These are phyloP conservation scores for Plebejus melissa DNA, from an alignment of 2,888 invertebrate genomes.

Conservation along the genomic window DNA sequence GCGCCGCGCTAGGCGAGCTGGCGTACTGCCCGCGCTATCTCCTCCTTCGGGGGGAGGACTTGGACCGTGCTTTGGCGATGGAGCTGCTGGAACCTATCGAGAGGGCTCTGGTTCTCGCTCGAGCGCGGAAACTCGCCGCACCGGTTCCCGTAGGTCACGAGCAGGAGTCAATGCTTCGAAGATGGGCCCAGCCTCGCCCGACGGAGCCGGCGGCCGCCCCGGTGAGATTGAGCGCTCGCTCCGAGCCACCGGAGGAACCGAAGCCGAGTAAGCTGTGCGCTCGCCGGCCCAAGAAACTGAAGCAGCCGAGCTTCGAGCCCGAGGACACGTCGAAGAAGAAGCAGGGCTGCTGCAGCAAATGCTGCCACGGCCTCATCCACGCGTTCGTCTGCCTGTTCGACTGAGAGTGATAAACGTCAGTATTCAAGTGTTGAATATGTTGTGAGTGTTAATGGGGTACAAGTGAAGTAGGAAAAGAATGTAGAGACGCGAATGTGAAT, in stretches of 20 bases:
- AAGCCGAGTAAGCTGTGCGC: slow-evolving; percentile 59
- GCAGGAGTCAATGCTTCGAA: slow-evolving; percentile 64
- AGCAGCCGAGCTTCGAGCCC: slow-evolving; percentile 64
- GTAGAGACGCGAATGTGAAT: background rate
- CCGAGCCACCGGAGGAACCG: slow-evolving; percentile 58
- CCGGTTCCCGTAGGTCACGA: slow-evolving; percentile 70
- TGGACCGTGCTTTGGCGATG: slow-evolving; percentile 75
- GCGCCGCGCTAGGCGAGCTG: slow-evolving; percentile 69
- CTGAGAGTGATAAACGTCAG: slow-evolving; percentile 46
- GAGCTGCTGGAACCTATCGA: slow-evolving; percentile 72
- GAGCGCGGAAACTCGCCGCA: slow-evolving; percentile 63
- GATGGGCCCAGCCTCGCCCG: slow-evolving; percentile 67
- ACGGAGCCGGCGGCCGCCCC: slow-evolving; percentile 64
- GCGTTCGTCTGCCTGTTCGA: slow-evolving; percentile 78
- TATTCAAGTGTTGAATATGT: background rate
- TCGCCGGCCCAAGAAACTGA: slow-evolving; percentile 59
- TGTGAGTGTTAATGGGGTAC: background rate
- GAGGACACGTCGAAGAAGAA: slow-evolving; percentile 56
- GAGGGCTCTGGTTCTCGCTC: slow-evolving; percentile 63
- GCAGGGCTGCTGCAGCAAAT: slow-evolving; percentile 70
- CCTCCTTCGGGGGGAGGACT: slow-evolving; percentile 81
- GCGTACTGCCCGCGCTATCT: slow-evolving; percentile 83
- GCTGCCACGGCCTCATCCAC: slow-evolving; percentile 71
- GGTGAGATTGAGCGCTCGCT: slow-evolving; percentile 66
- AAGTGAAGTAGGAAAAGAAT: slow-evolving; percentile 5